These are phyloP conservation scores for Rhagologus leucostigma DNA, from an alignment of 2,113 vertebrate genomes.

Conservation along the genomic window DNA sequence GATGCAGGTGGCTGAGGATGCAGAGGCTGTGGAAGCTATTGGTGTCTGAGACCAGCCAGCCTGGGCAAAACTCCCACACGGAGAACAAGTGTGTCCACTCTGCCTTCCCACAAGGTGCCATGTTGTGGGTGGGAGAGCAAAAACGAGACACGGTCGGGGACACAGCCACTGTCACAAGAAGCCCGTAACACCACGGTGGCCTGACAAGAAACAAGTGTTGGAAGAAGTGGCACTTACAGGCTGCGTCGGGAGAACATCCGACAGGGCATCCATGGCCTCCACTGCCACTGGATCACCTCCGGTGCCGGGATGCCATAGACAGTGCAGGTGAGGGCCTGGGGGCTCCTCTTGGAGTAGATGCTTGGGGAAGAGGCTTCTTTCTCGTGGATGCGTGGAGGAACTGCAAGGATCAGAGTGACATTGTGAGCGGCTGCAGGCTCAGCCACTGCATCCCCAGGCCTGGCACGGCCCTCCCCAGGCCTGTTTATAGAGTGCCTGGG, in stretches of 20 bases:
- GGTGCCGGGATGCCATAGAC: constrained; percentile 85
- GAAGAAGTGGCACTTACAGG: constrained; percentile 76
- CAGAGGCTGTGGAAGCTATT: not conserved
- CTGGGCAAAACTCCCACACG: not conserved
- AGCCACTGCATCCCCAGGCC: not conserved
- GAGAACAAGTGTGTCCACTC: not conserved
- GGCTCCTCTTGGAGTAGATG: constrained; percentile 87
- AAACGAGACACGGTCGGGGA: accelerated
- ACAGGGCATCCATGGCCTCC: constrained; percentile 93
- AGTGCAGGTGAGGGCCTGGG: constrained; percentile 90
- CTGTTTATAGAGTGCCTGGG: accelerated
- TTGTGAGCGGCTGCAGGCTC: not conserved
- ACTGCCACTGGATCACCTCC: constrained; percentile 85
- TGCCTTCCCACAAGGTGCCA: not conserved
- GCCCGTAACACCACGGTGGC: accelerated
- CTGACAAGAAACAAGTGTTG: not conserved
- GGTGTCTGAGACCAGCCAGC: not conserved
- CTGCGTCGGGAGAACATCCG: constrained; percentile 79
- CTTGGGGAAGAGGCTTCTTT: constrained; percentile 90
- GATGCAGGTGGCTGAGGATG: not conserved
- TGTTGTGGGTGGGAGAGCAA: not conserved
- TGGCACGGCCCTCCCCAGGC: not conserved
- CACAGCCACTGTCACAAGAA: not conserved
- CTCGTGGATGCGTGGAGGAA: constrained; percentile 91
- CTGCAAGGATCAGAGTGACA: constrained; percentile 67